Evolutionary conservation across 2,797 vertebrate species (phyloP).

Genomic region (Garrulus glandarius): DNA sequence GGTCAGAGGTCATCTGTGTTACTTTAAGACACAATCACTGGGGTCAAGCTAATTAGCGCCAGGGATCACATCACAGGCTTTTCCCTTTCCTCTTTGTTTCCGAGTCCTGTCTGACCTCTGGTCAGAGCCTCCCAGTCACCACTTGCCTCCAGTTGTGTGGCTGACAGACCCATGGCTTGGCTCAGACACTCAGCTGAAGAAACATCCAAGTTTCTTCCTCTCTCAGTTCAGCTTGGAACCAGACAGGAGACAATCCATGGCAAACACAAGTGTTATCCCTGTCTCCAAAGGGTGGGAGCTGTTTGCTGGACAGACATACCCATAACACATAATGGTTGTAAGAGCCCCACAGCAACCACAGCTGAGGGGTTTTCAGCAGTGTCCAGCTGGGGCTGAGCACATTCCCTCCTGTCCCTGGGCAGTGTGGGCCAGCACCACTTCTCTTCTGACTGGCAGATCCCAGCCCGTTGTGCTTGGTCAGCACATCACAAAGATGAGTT

Average conservation of each 20-base stretch:
- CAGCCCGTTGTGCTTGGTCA: not conserved
- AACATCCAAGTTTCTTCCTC: not conserved
- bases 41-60: slow-evolving; percentile 59
- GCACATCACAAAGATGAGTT: slow-evolving; percentile 46
- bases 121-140: not conserved
- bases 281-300: not conserved
- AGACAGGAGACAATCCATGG: not conserved
- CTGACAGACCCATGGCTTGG: not conserved
- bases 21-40: slow-evolving; percentile 30
- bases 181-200: not conserved
- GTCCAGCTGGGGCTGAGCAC: not conserved
- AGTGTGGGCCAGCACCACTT: not conserved
- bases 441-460: not conserved
- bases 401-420: not conserved
- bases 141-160: not conserved
- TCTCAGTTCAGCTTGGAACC: not conserved
- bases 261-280: not conserved
- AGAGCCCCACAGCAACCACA: not conserved
- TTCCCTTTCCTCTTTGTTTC: slow-evolving; percentile 34
- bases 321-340: not conserved
- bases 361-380: not conserved
- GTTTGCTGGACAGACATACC: not conserved
- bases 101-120: not conserved
- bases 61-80: not conserved
- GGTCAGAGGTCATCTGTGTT: slow-evolving; percentile 47